Evolutionary conservation across 92 coral and sea anemone species (phyloP).

Genomic region (Epizoanthus illoricatus): DNA sequence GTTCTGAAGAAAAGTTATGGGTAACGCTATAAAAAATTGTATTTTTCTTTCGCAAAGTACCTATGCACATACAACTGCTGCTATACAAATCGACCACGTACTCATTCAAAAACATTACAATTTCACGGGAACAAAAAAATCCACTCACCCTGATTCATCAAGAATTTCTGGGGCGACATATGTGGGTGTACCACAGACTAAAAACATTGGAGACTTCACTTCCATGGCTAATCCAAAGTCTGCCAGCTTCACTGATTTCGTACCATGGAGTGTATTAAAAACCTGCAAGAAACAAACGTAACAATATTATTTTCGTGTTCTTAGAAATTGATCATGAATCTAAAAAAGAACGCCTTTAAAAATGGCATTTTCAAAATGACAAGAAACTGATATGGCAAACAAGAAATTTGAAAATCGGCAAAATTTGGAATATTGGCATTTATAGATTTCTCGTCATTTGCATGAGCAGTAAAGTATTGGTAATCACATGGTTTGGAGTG

Average conservation of each 20-base stretch:
- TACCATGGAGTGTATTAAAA: conserved; percentile 62
- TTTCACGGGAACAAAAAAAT: not conserved
- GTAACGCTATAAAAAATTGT: not conserved
- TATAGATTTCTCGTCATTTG: too few relatives aligned
- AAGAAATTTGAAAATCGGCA: not conserved
- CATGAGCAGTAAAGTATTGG: too few relatives aligned
- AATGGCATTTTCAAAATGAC: not conserved
- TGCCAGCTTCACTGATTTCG: conserved; percentile 82
- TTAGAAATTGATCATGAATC: not conserved
- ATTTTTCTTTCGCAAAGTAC: not conserved
- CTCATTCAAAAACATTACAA: not conserved
- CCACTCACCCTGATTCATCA: conserved; percentile 84
- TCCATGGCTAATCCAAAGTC: conserved; percentile 91
- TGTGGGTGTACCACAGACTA: conserved; percentile 90
- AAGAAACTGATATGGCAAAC: not conserved
- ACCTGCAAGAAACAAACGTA: conserved; percentile 49
- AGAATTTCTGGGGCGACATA: conserved; percentile 91
- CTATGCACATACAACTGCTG: not conserved
- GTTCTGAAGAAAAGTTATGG: too few relatives aligned
- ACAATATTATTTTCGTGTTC: not conserved
- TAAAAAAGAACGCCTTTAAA: not conserved
- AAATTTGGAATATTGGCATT: not conserved
- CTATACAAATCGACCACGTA: too few relatives aligned
- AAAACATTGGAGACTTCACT: conserved; percentile 77
- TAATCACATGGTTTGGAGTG: too few relatives aligned